phyloP scores from a whole-genome alignment of 2,888 invertebrate genomes.

The Harpagoxenus sublaevis region DNA sequence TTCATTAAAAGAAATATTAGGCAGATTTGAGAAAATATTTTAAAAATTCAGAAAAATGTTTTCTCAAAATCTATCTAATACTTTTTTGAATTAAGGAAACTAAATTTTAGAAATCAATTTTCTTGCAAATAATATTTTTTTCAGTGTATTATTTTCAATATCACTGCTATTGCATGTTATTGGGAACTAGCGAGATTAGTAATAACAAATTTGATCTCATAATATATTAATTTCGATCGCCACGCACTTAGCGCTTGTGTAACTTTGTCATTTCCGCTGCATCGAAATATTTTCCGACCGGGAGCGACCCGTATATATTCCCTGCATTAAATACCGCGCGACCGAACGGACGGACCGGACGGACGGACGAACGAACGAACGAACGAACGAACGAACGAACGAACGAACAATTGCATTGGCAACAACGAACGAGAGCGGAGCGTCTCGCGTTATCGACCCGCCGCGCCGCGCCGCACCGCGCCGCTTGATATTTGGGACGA shows the following conservation, averaged over 20 bases:
- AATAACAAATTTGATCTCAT: neutral
- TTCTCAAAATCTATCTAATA: no score
- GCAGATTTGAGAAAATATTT: no score
- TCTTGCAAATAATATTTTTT: no score
- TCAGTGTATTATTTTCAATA: neutral
- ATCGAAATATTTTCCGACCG: slow-evolving; percentile 15
- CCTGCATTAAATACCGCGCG: slow-evolving; percentile 30
- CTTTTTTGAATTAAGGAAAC: no score
- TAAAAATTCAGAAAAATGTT: no score
- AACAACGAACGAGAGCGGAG: slow-evolving; percentile 46
- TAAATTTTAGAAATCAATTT: no score
- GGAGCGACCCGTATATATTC: slow-evolving; percentile 11
- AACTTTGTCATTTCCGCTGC: neutral
- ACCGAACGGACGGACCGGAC: slow-evolving; percentile 33
- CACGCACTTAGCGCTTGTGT: neutral
- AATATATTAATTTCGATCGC: slow-evolving; percentile 12
- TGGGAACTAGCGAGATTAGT: neutral
- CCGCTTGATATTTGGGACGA: slow-evolving; percentile 72
- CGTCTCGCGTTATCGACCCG: slow-evolving; percentile 70
- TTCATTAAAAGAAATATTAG: no score
- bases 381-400: slow-evolving; percentile 27
- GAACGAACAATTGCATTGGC: slow-evolving; percentile 51
- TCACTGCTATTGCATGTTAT: neutral
- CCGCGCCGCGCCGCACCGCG: slow-evolving; percentile 29
- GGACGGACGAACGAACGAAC: slow-evolving; percentile 36